Conservation (phyloP, 64 coral and sea anemone genomes). For the Montipora foliosa region DNA sequence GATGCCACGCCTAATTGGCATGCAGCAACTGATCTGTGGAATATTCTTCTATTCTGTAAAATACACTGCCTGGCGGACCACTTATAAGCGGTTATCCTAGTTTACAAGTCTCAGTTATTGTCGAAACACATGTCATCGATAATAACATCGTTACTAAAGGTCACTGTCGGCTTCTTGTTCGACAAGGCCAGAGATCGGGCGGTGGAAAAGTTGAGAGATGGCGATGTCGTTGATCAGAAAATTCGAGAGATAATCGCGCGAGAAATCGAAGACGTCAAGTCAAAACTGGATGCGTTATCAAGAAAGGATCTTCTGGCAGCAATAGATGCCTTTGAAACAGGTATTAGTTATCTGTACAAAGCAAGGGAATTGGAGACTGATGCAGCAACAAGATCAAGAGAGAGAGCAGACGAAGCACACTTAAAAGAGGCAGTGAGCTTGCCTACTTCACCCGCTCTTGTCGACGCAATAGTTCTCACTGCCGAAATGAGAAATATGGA, state of each 20-base stretch:
- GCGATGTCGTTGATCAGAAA: conserved; percentile 52
- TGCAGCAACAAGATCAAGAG: too few species aligned
- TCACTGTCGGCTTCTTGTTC: not conserved
- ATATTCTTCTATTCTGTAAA: too few species aligned
- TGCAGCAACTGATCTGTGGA: too few species aligned
- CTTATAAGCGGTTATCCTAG: too few species aligned
- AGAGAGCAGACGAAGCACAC: too few species aligned
- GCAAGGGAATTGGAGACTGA: not conserved
- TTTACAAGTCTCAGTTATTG: too few species aligned
- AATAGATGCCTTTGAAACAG: conserved; percentile 54
- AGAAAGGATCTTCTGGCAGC: conserved; percentile 47
- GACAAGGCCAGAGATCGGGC: not conserved
- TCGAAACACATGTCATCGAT: not conserved
- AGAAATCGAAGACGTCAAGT: conserved; percentile 63
- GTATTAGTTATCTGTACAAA: not conserved
- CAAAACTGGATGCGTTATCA: conserved; percentile 60
- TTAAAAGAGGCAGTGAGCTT: too few species aligned
- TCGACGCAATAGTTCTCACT: too few species aligned
- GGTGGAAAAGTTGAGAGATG: conserved; percentile 4
- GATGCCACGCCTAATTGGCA: too few species aligned
- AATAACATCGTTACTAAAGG: not conserved
- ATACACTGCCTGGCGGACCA: too few species aligned
- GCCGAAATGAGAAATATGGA: too few species aligned
- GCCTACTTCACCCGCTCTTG: too few species aligned
- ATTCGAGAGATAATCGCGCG: conserved; percentile 47